Evolutionary conservation across 2,797 vertebrate genomes (phyloP).

Genomic region (Oreonectes daqikongensis): DNA sequence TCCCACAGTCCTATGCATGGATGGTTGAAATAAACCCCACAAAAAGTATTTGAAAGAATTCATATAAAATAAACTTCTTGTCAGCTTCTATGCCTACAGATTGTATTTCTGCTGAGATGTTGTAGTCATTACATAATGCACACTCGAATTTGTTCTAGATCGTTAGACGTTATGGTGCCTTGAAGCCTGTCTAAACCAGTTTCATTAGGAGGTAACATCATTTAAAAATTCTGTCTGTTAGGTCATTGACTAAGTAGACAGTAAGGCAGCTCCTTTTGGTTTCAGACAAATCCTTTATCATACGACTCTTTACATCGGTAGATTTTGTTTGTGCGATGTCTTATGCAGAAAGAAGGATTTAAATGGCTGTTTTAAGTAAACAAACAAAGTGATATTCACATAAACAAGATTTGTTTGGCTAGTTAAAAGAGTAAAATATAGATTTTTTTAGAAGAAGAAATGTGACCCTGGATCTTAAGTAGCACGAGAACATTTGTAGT

Average conservation of each 20-base stretch:
- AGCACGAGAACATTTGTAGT: too few relatives aligned
- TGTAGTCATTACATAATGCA: not conserved
- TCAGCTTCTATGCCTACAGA: too few relatives aligned
- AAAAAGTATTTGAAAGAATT: too few relatives aligned
- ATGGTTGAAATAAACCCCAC: not conserved
- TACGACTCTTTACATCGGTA: not conserved
- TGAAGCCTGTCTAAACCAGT: constrained; percentile 6
- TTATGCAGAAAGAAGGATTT: not conserved
- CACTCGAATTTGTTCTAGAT: not conserved
- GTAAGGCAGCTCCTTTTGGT: not conserved
- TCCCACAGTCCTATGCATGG: not conserved
- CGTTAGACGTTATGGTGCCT: constrained; percentile 2
- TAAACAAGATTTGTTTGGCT: not conserved
- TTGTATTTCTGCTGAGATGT: not conserved
- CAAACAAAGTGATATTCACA: too few relatives aligned
- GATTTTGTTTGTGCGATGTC: not conserved
- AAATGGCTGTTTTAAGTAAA: not conserved
- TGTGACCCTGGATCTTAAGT: too few relatives aligned
- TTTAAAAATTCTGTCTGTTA: constrained; percentile 2
- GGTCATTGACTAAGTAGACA: not conserved
- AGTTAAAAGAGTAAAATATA: not conserved
- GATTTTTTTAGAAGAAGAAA: too few relatives aligned
- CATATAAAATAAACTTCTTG: too few relatives aligned
- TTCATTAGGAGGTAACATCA: not conserved
- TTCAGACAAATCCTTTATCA: not conserved